Base-by-base conservation (phyloP, 2,113 vertebrate species). In the Zeus faber region DNA sequence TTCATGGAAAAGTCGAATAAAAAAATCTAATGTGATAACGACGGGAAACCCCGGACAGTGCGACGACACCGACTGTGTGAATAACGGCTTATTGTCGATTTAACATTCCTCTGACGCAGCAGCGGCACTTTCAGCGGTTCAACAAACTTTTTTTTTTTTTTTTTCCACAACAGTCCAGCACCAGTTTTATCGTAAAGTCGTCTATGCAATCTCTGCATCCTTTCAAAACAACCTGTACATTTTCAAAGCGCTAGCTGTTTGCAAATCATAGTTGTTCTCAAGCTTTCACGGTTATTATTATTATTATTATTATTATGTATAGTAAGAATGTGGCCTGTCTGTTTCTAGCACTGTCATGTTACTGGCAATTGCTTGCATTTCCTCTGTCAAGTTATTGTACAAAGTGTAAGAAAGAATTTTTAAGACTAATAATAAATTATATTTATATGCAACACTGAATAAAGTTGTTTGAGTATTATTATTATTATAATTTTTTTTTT, bases 341-440 rank as follows among this genome's bases (percentile, higher is more conserved):
- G 88, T 91, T 87, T 85, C 84, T 83, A 89, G 87, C 89, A 86
- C 85, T 83, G 85, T 91, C 91, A 91, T 82, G 80, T 84, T 76
- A 76, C 77, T 92, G 87, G 87, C 91, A 89, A 92, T 89, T 86
- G 93, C 93, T 93, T 93, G 91, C 89, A 89, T 94, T 89, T 94
- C 91, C 91, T 91, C 25, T 79, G 83, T 87, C 82, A 77, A 85
- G 79, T 87, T 84, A 83, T 85, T 98, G 95, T 99, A 97, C 87
- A 97, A 97, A 98, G 89, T 98, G 95, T 97, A 98, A 96, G 91
- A 96, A 96, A 95, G 88, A 92, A 93, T 95, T 98, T 97, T 96
- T 95, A 95, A 98, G 70, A 94, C 92, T 91, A 91, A 92, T 94
- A 97, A 98, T 99, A 99, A 99, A 99, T 98, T 99, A 98, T 99